Conservation (phyloP, 2,888 invertebrate species). For the Holacanthella duospinosa region DNA sequence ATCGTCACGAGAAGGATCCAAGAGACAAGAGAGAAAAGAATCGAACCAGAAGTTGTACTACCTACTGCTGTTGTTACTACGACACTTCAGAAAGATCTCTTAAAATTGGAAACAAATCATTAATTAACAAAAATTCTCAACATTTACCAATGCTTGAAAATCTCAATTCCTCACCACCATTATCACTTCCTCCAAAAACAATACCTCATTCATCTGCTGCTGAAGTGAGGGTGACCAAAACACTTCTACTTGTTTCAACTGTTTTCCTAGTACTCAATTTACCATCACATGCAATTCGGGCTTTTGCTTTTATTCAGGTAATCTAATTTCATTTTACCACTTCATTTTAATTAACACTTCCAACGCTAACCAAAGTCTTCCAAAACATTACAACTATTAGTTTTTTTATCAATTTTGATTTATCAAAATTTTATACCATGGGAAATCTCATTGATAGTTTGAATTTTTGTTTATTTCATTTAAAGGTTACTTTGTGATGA, state of each 20-base stretch:
- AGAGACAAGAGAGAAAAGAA: neutral
- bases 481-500: no score
- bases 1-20: no score
- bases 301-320: constrained; percentile 54
- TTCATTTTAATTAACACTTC: neutral
- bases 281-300: constrained; percentile 61
- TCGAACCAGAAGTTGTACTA: neutral
- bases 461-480: no score
- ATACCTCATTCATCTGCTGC: constrained; percentile 10
- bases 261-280: constrained; percentile 67
- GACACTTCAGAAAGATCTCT: neutral
- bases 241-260: constrained; percentile 69
- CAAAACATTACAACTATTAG: no score
- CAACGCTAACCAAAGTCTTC: neutral
- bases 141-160: neutral
- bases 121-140: neutral
- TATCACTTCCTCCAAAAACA: neutral
- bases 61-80: neutral
- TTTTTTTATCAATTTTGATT: no score
- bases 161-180: neutral
- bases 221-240: constrained; percentile 53
- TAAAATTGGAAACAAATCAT: neutral
- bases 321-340: neutral
- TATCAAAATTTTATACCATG: no score
- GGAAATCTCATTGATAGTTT: no score